Base-by-base conservation (phyloP, 2,888 invertebrate species). In the Epinotia ramella region DNA sequence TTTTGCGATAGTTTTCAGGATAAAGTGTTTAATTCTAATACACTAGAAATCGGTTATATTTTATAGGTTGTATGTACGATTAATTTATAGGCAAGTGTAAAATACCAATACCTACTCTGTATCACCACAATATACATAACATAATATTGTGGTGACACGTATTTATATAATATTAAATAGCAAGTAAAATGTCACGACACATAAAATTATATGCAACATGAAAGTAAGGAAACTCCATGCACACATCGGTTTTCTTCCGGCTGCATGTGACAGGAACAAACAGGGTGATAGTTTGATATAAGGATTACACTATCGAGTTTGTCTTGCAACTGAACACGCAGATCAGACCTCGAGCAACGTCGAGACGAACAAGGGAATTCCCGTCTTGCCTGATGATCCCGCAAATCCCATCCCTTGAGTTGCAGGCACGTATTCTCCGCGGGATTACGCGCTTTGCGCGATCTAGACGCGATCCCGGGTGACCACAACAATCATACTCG, bases 311-410 rank as follows among this genome's bases (percentile, higher is more conserved):
- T 76, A 72, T 67, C 46, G 63, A 76, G 73, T 76, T 76, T 67
- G 33, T 72, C 76, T 72, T 72, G 76, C 67, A 72, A 71, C 28
- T 69, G 65, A 71, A 69, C 76, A 72, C 69, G 73, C 77, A 70
- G 69, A 73, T 68, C 73, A 67, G 76, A 76, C 76, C 57, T 13
- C 2, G 64, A 70, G 79, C 80, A 86, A 83, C 85, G 82, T 83
- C 87, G 84, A 85, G 84, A 87, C 86, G 84, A 84, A 86, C 87
- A 84, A 84, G 85, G 82, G 83, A 87, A 87, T 88, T 88, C 85
- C 82, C 84, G 84, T 89, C 87, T 88, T 87, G 83, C 86, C 86
- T 85, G 86, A 88, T 89, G 89, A 89, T 91, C 90, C 88, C 84
- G 83, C 85, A 93, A 93, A 94, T 92, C 93, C 90, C 84, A 80